Evolutionary conservation across 2,113 vertebrate genomes (phyloP).

Genomic region (Caretta caretta): DNA sequence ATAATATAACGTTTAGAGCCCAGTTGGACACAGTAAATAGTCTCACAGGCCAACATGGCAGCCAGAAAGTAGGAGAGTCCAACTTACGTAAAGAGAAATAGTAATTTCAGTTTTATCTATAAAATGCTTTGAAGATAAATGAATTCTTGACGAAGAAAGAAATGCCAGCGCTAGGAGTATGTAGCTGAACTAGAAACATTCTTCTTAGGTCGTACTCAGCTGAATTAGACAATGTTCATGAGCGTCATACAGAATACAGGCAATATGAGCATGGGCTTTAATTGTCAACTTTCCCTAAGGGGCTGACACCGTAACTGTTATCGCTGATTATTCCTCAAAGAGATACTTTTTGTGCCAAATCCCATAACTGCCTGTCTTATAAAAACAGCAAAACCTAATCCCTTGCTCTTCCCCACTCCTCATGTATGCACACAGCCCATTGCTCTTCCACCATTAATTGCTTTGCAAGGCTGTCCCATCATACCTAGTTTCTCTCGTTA

Average conservation of each 20-base stretch:
- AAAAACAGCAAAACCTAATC: not conserved
- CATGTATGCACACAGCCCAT: accelerated
- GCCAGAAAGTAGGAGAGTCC: not conserved
- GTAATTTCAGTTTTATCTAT: not conserved
- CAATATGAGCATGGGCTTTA: not conserved
- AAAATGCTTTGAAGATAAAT: not conserved
- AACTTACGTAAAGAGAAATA: not conserved
- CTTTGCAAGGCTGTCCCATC: not conserved
- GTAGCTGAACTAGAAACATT: not conserved
- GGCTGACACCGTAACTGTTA: not conserved
- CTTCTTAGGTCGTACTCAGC: not conserved
- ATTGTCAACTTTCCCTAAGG: not conserved
- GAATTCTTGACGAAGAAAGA: not conserved
- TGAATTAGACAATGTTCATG: not conserved
- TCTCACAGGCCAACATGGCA: not conserved
- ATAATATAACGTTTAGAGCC: not conserved
- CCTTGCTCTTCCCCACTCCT: not conserved
- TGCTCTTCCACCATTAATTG: not conserved
- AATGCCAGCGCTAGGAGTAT: not conserved
- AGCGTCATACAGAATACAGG: not conserved
- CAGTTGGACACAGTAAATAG: not conserved
- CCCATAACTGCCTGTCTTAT: not conserved
- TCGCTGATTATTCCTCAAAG: not conserved
- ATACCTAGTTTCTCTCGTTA: not conserved
- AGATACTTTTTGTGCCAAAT: not conserved